Conservation (phyloP, 2,113 vertebrate species). For the Chrysochloris asiatica region DNA sequence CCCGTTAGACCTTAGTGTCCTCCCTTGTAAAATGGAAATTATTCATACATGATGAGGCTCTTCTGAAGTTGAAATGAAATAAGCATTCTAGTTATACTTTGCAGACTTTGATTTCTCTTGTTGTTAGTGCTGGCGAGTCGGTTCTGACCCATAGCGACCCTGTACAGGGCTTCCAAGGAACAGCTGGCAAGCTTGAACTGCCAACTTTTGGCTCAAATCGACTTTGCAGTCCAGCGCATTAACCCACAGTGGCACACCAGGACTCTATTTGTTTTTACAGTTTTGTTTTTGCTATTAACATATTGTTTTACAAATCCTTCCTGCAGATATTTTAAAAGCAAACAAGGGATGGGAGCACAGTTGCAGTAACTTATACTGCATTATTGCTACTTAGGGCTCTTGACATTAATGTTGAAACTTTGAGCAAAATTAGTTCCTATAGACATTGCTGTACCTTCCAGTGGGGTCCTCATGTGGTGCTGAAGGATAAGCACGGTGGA, state of each 20-base stretch:
- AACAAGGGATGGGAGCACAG: background rate
- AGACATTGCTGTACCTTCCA: background rate
- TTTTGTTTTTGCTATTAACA: background rate
- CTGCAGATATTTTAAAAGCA: background rate
- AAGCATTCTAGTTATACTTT: background rate
- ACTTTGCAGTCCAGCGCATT: too few species aligned
- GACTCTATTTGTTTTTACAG: too few species aligned
- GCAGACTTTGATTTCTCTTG: slow-evolving; percentile 4
- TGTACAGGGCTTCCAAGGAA: too few species aligned
- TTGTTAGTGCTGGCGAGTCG: too few species aligned
- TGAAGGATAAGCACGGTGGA: too few species aligned
- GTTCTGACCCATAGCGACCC: too few species aligned
- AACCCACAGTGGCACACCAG: too few species aligned
- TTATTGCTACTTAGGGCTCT: background rate
- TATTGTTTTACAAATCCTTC: background rate
- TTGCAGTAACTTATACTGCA: background rate
- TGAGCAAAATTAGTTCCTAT: background rate
- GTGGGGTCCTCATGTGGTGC: too few species aligned
- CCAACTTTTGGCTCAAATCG: too few species aligned
- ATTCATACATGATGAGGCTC: background rate
- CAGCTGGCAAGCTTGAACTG: too few species aligned
- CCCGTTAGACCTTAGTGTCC: background rate
- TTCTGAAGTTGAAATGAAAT: slow-evolving; percentile 16
- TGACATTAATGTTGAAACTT: background rate
- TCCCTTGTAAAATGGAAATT: background rate